phyloP scores from a whole-genome alignment of 2,797 vertebrate genomes.

The Myotis myotis region DNA sequence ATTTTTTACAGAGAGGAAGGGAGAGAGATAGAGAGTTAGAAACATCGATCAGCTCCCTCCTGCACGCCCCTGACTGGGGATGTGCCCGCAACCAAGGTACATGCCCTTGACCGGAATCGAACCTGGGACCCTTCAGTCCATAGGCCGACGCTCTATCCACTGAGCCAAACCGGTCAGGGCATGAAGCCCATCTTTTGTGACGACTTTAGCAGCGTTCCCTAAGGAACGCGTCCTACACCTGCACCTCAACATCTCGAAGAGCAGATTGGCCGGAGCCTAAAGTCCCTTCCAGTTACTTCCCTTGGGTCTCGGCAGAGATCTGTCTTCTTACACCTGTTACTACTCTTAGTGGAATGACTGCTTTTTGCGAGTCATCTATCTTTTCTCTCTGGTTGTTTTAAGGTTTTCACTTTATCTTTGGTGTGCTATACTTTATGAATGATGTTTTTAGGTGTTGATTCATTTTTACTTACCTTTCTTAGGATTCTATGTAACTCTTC shows the following conservation, averaged over 20 bases:
- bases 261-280: not conserved
- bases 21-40: too few relatives aligned
- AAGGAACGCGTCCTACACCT: not conserved
- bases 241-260: not conserved
- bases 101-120: too few relatives aligned
- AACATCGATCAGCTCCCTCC: too few relatives aligned
- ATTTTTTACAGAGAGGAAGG: too few relatives aligned
- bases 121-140: too few relatives aligned
- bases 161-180: too few relatives aligned
- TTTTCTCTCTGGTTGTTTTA: not conserved
- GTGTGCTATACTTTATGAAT: not conserved
- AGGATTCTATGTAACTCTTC: not conserved
- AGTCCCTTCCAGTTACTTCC: not conserved
- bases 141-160: too few relatives aligned
- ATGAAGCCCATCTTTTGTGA: not conserved
- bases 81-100: too few relatives aligned
- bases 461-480: conserved; percentile 13
- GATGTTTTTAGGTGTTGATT: not conserved
- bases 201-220: not conserved
- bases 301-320: not conserved
- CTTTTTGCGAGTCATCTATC: not conserved
- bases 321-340: not conserved
- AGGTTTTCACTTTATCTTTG: not conserved
- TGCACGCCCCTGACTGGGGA: too few relatives aligned
- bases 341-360: not conserved